Base-by-base conservation (phyloP, 2,888 invertebrate genomes). In the Petrophora chlorosata region DNA sequence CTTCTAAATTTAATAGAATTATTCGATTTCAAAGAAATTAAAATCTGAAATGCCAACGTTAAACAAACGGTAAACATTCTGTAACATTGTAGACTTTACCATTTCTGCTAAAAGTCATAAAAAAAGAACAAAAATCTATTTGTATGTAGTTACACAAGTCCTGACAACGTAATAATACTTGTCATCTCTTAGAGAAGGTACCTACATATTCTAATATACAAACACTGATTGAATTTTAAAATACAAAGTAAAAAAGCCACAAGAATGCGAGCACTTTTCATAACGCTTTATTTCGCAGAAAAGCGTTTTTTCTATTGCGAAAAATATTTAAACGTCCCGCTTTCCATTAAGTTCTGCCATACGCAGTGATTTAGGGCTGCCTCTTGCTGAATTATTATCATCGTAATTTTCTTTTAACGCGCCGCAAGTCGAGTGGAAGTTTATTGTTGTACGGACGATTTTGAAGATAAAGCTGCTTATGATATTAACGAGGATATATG, bases 351-450 rank as follows among this genome's bases (percentile, higher is more conserved):
- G 64, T 65, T 61, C 68, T 71, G 76, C 74, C 73, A 67, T 66
- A 68, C 70, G 66, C 72, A 70, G 75, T 79, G 84, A 84, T 81
- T 79, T 78, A 80, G 61, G 67, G 73, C 49, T 67, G 71, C 39
- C 63, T 51, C 53, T 49, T 56, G 56, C 56, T 74, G 73, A 76
- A 68, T 75, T 79, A 79, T 77, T 71, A 65, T 66, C 65, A 46
- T 59, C 65, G 67, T 74, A 70, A 71, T 72, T 73, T 68, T 66
- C 65, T 67, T 67, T 67, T 61, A 52, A 50, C 53, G 55, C 39
- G 42, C 44, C 42, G 48, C 54, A 62, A 69, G 65, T 68, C 58
- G 63, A 70, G 67, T 63, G 66, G 67, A 67, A 59, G 61, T 68
- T 69, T 66, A 70, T 68, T 69, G 63, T 61, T 54, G 45, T 35